These are phyloP conservation scores for Bryconaethiops microstoma DNA, from an alignment of 2,797 vertebrate species.

Conservation along the genomic window DNA sequence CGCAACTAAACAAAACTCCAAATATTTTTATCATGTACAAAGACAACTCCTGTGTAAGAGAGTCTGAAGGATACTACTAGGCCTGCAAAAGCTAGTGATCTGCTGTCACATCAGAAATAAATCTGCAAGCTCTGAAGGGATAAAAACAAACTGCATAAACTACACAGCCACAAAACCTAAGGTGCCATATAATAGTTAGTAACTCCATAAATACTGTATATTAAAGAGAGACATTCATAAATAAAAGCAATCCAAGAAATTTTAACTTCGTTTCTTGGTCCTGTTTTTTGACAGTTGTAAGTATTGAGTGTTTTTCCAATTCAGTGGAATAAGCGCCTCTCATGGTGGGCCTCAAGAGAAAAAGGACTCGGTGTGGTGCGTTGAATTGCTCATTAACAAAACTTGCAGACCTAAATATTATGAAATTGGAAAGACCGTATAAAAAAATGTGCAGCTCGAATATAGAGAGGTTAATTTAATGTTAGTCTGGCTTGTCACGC, in stretches of 20 bases:
- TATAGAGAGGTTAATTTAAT: background rate
- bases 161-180: background rate
- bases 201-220: background rate
- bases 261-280: too few species aligned
- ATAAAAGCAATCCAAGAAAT: background rate
- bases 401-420: slow-evolving; percentile 5
- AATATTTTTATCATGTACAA: too few species aligned
- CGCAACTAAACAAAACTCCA: too few species aligned
- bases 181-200: too few species aligned
- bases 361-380: background rate
- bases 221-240: background rate
- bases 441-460: background rate
- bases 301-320: background rate
- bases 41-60: too few species aligned
- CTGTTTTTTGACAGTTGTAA: background rate
- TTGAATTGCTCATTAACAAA: background rate
- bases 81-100: background rate
- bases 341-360: too few species aligned
- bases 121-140: too few species aligned
- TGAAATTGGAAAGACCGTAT: background rate
- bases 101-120: too few species aligned
- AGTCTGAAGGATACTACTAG: background rate
- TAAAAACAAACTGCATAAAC: too few species aligned
- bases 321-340: background rate
- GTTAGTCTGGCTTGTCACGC: background rate